Evolutionary conservation across 2,797 vertebrate species (phyloP), one percentile per base, ranked within the genome.

Genomic region (Florisuga fusca): DNA sequence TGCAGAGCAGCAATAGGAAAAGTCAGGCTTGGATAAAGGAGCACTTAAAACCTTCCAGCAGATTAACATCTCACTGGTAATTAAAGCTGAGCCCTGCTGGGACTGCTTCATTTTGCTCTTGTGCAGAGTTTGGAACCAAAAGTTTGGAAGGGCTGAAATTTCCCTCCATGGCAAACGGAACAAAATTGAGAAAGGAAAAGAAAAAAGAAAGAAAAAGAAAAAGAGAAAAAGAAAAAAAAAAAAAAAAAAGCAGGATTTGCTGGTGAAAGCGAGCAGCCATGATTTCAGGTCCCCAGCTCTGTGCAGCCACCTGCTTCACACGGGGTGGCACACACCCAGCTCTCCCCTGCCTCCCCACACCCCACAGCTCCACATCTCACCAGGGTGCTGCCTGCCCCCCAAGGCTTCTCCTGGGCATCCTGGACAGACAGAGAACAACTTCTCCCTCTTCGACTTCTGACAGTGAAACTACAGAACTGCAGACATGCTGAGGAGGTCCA

Each of bases 221-320:
- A 41, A 41, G 14, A 41, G 6, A 38, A 14, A 38, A 14, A 38
- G 14, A 38, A 38, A 38, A 38, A 2, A 41, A 73, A 77, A 63
- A 66, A 63, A 66, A 50, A 64, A 89, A 89, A 91, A 86, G 62
- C 91, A 87, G 95, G 94, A 94, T 90, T 90, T 94, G 78, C 76
- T 0, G 1, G 92, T 0, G 1, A 89, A 84, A 89, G 77, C 82
- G 26, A 96, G 75, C 69, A 94, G 92, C 87, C 87, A 95, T 85
- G 94, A 95, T 91, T 95, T 92, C 90, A 53, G 84, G 45, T 86
- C 48, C 34, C 38, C 75, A 57, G 87, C 79, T 62, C 54, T 46
- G 77, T 2, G 1, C 48, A 78, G 88, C 74, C 84, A 78, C 87
- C 80, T 90, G 88, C 67, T 13, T 83, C 2, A 2, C 50, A 29